Evolutionary conservation across 1,140 invertebrate genomes (phyloP).

Genomic region (Trachymyrmex cornetzi): DNA sequence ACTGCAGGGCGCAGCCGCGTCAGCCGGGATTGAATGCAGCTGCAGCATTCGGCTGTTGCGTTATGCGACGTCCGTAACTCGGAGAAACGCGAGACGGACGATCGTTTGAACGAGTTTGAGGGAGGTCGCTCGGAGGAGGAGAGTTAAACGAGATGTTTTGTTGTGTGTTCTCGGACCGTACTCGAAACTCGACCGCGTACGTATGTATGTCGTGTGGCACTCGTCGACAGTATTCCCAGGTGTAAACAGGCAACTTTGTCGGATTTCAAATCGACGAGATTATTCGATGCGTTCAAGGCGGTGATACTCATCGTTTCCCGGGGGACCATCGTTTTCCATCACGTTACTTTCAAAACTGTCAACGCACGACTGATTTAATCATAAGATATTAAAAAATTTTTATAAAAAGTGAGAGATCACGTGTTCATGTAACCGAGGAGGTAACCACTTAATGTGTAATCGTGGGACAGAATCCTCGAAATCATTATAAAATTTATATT

Average conservation of each 20-base stretch:
- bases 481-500: too few relatives aligned
- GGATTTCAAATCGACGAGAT: slow-evolving; percentile 58
- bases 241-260: slow-evolving; percentile 48
- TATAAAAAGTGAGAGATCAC: not conserved
- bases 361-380: not conserved
- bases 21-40: slow-evolving; percentile 54
- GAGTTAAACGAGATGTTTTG: slow-evolving; percentile 64
- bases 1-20: slow-evolving; percentile 55
- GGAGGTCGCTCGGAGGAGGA: slow-evolving; percentile 4
- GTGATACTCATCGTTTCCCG: slow-evolving; percentile 21
- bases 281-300: slow-evolving; percentile 44
- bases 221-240: slow-evolving; percentile 36
- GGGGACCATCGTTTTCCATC: not conserved
- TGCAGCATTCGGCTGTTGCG: slow-evolving; percentile 52
- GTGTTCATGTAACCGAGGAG: too few relatives aligned
- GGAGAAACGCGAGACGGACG: slow-evolving; percentile 59
- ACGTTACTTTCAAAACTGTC: not conserved
- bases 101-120: slow-evolving; percentile 59
- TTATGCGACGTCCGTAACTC: slow-evolving; percentile 62
- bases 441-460: too few relatives aligned
- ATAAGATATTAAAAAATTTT: not conserved
- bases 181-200: slow-evolving; percentile 21
- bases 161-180: slow-evolving; percentile 50
- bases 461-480: too few relatives aligned
- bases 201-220: slow-evolving; percentile 4